Base-by-base conservation (phyloP, 2,888 invertebrate genomes). In the Pollenia labialis region DNA sequence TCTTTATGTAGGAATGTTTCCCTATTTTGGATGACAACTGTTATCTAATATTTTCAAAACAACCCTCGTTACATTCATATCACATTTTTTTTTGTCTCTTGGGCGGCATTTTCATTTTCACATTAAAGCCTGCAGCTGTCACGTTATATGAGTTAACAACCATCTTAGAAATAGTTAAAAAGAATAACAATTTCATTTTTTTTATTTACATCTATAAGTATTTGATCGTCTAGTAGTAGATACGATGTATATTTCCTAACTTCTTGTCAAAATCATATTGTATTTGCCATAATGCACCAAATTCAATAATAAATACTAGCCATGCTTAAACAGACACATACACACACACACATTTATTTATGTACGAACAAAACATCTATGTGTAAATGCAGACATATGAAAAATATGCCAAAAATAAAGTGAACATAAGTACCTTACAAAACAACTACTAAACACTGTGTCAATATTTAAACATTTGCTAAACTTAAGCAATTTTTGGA, bases 61-160 rank as follows among this genome's bases (percentile, higher is more conserved):
- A 32, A 1, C 72, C 72, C 84, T 87, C 81, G 68, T 75, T 42
- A 14, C n/a, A 69, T 48, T 56, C 1, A 44, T 52, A 44, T 12
- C 6, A 23, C 10, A 52, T 16, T 32, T 56, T 68, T 80, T 50
- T 75, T 50, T 79, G 60, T 42, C 74, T 62, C 69, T 87, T 85
- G 80, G 81, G 85, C 88, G 86, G 86, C 88, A 88, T 90, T 91
- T 91, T 92, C 90, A 88, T 91, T 90, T 90, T 90, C 89, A 90
- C 83, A 90, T 91, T 89, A 88, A 90, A 89, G 90, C 91, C 91
- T 88, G 89, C 87, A 92, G 91, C 91, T 91, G 92, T 91, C 91
- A 91, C 91, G 92, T 89, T 87, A 85, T 89, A 89, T 89, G 79
- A 86, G 83, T 89, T 88, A 86, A 83, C 83, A 86, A 86, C 79